phyloP scores from a whole-genome alignment of 2,113 vertebrate genomes.

The Syngnathus scovelli region DNA sequence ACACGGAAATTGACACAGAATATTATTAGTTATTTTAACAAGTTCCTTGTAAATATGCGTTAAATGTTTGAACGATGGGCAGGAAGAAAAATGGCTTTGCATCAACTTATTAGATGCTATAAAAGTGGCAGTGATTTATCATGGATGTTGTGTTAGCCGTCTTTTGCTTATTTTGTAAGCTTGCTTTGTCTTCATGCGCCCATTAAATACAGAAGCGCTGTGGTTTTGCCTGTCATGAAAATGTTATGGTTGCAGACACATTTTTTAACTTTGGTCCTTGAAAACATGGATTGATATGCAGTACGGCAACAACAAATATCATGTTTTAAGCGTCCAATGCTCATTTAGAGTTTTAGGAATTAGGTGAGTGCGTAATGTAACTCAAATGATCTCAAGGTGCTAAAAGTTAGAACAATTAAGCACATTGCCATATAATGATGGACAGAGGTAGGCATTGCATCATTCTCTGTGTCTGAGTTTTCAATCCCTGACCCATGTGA shows the following conservation, averaged over 20 bases:
- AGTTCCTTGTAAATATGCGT: constrained; percentile 82
- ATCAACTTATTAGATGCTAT: constrained; percentile 82
- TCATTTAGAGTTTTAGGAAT: constrained; percentile 55
- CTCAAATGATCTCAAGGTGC: neutral
- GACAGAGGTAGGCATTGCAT: neutral
- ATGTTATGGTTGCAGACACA: constrained; percentile 28
- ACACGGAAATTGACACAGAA: constrained; percentile 79
- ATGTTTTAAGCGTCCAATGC: constrained; percentile 47
- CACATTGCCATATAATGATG: constrained; percentile 4
- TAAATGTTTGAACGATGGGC: constrained; percentile 79
- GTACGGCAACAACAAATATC: constrained; percentile 26
- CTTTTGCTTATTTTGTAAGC: constrained; percentile 60
- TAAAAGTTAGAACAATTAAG: constrained; percentile 13
- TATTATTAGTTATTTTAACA: constrained; percentile 86
- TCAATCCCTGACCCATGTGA: no score
- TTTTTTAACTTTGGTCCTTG: constrained; percentile 43
- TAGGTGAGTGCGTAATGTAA: constrained; percentile 32
- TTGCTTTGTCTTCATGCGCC: constrained; percentile 65
- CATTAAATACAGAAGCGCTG: constrained; percentile 59
- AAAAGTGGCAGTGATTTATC: constrained; percentile 75
- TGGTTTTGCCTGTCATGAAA: constrained; percentile 64
- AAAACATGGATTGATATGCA: constrained; percentile 35
- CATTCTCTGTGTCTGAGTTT: no score
- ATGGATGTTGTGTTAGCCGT: constrained; percentile 62
- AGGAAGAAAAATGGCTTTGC: constrained; percentile 77